Evolutionary conservation across 1,140 invertebrate genomes (phyloP), one percentile per base, ranked within the genome.

Genomic region (Hirudo medicinalis): DNA sequence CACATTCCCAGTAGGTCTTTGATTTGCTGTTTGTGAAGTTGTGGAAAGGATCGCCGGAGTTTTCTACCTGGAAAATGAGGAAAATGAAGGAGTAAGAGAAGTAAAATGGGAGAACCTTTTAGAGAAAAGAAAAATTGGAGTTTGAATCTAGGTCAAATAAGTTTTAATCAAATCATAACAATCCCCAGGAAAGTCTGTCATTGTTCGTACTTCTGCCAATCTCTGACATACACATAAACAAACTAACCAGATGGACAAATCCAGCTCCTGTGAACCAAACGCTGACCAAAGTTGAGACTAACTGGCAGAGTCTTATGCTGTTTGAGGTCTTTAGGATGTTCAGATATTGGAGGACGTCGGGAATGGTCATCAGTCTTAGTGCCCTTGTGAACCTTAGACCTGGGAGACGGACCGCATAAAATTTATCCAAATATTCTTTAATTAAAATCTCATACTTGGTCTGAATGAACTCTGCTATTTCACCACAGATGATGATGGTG

Each of bases 351-450:
- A 83, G 73, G 55, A 83, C 81, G 74, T 83, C 82, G n/a, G 82
- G 81, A 29, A 83, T 79, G 32, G 78, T 98, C 94, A 99, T 98
- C 84, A 99, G 88, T 83, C 97, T 89, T 82, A 99, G 87, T 81
- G 95, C 95, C 88, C 97, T 89, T 80, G 99, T 88, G 86, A 99
- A 99, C 85, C 96, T 91, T 84, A 99, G 87, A 86, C 95, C 92
- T 94, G 85, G 67, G 76, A 76, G 71, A 32, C 15, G 22, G 19
- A 63, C 2, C 32, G 32, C 32, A 36, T 2, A 36, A 36, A 36
- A 36, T 36, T 36, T 36, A 36, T 36, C 32, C 2, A 36, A 36
- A 3, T 36, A 36, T 36, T 36, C 32, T 36, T 2, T 36, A 36
- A 36, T 36, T 36, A 36, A 36, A 36, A 36, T 36, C 32, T 36